Percentiles rank a stretch among this genome's conserved stretches.
phyloP scores from a whole-genome alignment of 2,113 vertebrate genomes.

The Electrona antarctica region DNA sequence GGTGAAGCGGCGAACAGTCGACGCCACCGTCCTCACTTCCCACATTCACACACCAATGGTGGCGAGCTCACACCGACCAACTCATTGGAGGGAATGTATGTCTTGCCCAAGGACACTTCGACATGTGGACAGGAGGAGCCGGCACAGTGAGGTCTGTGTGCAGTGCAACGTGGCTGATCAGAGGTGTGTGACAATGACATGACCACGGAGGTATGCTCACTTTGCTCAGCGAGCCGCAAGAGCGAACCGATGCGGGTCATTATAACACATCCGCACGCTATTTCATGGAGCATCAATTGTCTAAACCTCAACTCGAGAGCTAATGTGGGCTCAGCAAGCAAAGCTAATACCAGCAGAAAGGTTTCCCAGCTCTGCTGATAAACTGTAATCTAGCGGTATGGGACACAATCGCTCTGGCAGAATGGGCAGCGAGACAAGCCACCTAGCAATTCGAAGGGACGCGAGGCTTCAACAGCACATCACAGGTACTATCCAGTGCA shows the following conservation, averaged over 20 bases:
- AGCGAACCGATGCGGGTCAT: conserved; percentile 20
- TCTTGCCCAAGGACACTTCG: too few species aligned
- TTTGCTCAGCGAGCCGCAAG: conserved; percentile 26
- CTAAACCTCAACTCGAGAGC: conserved; percentile 42
- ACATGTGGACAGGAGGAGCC: too few species aligned
- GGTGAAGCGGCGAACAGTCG: too few species aligned
- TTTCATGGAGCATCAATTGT: conserved; percentile 49
- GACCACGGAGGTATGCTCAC: conserved; percentile 33
- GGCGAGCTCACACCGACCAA: too few species aligned
- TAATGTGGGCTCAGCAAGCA: conserved; percentile 6
- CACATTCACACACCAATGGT: too few species aligned
- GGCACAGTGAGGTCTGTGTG: conserved; percentile 5
- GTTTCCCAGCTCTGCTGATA: conserved; percentile 18
- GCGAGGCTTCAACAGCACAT: conserved; percentile 34
- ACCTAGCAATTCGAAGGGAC: conserved; percentile 61
- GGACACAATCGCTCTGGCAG: conserved; percentile 44
- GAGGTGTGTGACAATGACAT: conserved; percentile 9
- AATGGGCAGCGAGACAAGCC: conserved; percentile 48
- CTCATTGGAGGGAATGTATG: too few species aligned
- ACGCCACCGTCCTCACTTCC: too few species aligned
- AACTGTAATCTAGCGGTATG: conserved; percentile 46
- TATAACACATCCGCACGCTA: conserved; percentile 28
- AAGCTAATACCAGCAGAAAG: conserved; percentile 36
- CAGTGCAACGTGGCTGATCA: conserved; percentile 10
- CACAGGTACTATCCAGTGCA: conserved; percentile 54